Base-by-base conservation (phyloP, 2,888 invertebrate species). In the Thera obeliscata region DNA sequence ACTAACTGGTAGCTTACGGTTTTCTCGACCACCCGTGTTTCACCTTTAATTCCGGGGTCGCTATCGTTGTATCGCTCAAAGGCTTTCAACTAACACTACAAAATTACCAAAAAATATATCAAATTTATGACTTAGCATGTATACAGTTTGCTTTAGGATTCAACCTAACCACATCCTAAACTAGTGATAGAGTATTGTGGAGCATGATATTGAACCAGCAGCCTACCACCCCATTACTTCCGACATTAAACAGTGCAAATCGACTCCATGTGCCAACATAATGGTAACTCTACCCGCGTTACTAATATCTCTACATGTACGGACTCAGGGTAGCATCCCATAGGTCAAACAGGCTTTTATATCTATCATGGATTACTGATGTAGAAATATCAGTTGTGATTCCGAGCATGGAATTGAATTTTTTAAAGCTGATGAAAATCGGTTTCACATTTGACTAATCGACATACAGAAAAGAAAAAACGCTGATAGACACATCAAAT, bases 171-270 rank as follows among this genome's bases (percentile, higher is more conserved):
- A 49, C 22, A 41, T 7, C 41, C 41, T 41, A 41, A 41, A 41
- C 41, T 7, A 41, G 41, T 33, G 33, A 52, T 22, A 22, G 22
- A 22, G 22, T 22, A 22, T 22, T 8, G 52, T 52, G 52, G n/a
- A 33, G 56, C 12, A 56, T 56, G 57, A 57, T 46, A 38, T 38
- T 56, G 43, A 36, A 43, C 54, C 54, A 64, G 9, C 64, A 57
- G 49, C 50, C 63, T 62, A 63, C 64, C 57, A 62, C 64, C 58
- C 57, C 71, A 68, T 75, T 74, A 73, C 66, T 72, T 59, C 71
- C 65, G 41, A 68, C 74, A 74, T 74, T 75, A 74, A 72, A 75
- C 73, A 71, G 71, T 59, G 70, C 71, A 71, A 72, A 72, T 74
- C 74, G 73, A 70, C 68, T 71, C 68, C 59, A 69, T 67, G 70